These are phyloP conservation scores for Xerus inauris DNA, from an alignment of 2,113 vertebrate genomes.

Conservation along the genomic window DNA sequence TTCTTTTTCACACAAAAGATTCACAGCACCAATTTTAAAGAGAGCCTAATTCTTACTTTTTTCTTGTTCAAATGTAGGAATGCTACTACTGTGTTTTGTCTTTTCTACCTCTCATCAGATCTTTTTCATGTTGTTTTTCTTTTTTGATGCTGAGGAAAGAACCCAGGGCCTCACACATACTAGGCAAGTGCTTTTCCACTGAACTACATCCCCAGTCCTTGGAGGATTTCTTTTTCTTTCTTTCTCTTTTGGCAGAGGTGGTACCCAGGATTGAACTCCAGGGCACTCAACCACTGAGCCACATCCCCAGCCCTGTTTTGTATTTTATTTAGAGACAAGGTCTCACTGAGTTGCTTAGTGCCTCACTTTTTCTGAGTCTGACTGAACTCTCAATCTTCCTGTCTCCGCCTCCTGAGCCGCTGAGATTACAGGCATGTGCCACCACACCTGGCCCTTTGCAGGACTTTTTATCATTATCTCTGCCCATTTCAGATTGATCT, in stretches of 20 bases:
- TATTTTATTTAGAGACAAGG: no score
- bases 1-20: constrained; percentile 64
- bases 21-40: constrained; percentile 46
- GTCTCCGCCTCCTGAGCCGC: no score
- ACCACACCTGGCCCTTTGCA: not conserved
- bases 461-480: not conserved
- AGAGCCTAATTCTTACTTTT: constrained; percentile 44
- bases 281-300: no score
- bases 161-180: not conserved
- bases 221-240: not conserved
- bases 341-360: no score
- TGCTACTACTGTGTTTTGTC: not conserved
- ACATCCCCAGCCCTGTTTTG: no score
- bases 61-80: constrained; percentile 16
- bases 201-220: not conserved
- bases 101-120: not conserved
- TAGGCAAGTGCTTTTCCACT: not conserved
- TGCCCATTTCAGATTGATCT: not conserved
- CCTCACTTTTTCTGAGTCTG: no score
- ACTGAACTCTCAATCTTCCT: no score
- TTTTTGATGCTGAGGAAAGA: not conserved
- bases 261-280: no score
- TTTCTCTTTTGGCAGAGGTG: no score
- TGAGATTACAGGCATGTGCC: no score
- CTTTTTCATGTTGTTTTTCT: not conserved